Percentiles rank a stretch among this genome's conserved stretches.
Evolutionary conservation across 92 coral and sea anemone species (phyloP).

Genomic region (Palythoa grandiflora): DNA sequence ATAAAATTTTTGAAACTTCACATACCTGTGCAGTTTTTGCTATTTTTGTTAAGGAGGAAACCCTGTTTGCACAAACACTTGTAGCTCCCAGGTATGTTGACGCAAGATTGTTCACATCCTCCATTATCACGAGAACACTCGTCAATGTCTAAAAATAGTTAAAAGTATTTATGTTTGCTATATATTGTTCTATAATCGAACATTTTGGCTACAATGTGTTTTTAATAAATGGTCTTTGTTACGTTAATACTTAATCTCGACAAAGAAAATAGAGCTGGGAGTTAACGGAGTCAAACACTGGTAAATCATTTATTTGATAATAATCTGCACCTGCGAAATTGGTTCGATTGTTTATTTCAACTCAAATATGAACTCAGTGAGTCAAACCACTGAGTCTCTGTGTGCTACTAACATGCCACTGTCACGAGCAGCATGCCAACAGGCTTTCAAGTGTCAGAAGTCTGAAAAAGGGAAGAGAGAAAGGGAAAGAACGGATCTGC

Average conservation of each 20-base stretch:
- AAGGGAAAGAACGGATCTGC: too few relatives aligned
- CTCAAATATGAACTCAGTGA: too few relatives aligned
- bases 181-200: background rate
- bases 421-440: too few relatives aligned
- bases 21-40: constrained; percentile 55
- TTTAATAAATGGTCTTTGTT: too few relatives aligned
- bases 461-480: too few relatives aligned
- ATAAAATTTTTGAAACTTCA: too few relatives aligned
- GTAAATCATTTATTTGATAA: too few relatives aligned
- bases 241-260: background rate
- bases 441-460: too few relatives aligned
- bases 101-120: constrained; percentile 45
- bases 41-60: constrained; percentile 43
- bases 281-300: background rate
- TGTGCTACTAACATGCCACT: too few relatives aligned
- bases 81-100: constrained; percentile 51
- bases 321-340: too few relatives aligned
- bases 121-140: constrained; percentile 45
- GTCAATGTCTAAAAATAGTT: constrained; percentile 39
- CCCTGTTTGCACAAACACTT: constrained; percentile 48
- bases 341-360: too few relatives aligned
- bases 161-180: background rate
- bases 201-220: background rate
- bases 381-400: too few relatives aligned
- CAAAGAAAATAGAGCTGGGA: background rate